Evolutionary conservation across 1,140 invertebrate genomes (phyloP), one percentile per base, ranked within the genome.

Genomic region (Dryas iulia): DNA sequence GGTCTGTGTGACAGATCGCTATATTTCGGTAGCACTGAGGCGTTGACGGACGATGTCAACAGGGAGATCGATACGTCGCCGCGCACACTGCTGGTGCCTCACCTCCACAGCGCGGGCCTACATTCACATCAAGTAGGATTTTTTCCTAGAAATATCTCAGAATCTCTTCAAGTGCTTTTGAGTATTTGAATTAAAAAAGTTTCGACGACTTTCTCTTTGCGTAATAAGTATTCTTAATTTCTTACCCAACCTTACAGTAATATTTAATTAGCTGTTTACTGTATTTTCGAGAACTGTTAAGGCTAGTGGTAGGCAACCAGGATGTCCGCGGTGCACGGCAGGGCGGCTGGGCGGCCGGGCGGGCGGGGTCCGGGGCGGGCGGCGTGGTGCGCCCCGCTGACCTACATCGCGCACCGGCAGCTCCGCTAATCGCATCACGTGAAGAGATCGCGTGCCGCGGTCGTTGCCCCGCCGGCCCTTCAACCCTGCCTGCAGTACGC

Each of bases 361-460:
- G 39, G 71, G 54, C 12, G 28, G 53, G 73, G 31, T 33, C 53
- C 54, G 67, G 69, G 52, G 69, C 53, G 47, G 68, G 23, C 52
- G 71, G 63, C 24, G 59, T 47, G 71, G 63, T 25, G 59, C 33
- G 81, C 71, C 77, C 80, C 70, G 76, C 62, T 86, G 83, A 87
- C 85, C 85, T 76, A 87, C 81, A 82, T 87, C 67, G 80, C 18
- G 25, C 35, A 23, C 28, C 59, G 35, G 35, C 59, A 52, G 10
- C 59, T 1, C 24, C 35, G 73, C 72, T 87, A 84, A 84, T 83
- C 81, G 78, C 71, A 80, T 79, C 82, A 79, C 80, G 79, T 83
- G 78, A 80, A 82, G 75, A 76, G 82, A 74, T 85, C 77, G 84
- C 86, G 84, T 86, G 84, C 62, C 54, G 70, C 78, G 81, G 83